Conservation (phyloP, 2,888 invertebrate species). For the Chymomyza fuscimana region DNA sequence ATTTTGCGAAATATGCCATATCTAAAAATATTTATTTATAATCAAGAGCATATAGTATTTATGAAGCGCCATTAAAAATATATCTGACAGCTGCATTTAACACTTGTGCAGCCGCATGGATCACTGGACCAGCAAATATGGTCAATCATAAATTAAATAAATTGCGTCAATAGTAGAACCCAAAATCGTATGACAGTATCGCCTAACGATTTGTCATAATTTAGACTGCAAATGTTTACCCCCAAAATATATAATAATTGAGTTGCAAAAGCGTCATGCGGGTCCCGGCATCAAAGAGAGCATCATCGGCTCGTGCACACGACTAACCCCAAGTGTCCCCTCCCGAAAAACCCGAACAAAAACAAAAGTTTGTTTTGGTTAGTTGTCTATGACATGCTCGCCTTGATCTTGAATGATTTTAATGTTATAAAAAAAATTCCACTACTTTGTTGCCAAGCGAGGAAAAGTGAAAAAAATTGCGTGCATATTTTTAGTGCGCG, state of each 20-base stretch:
- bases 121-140: slow-evolving; percentile 25
- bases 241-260: slow-evolving; percentile 16
- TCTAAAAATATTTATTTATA: not conserved
- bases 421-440: slow-evolving; percentile 20
- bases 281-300: not conserved
- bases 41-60: slow-evolving; percentile 20
- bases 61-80: slow-evolving; percentile 13
- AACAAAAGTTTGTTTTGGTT: slow-evolving; percentile 61
- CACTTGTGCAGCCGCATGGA: slow-evolving; percentile 20
- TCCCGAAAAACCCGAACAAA: slow-evolving; percentile 14
- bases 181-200: not conserved
- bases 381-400: slow-evolving; percentile 22
- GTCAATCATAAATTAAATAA: slow-evolving; percentile 40
- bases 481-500: slow-evolving; percentile 59
- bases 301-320: slow-evolving; percentile 35
- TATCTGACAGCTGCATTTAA: slow-evolving; percentile 26
- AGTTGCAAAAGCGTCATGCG: slow-evolving; percentile 42
- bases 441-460: slow-evolving; percentile 60
- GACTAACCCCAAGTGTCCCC: not conserved
- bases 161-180: slow-evolving; percentile 41
- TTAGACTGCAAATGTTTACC: not conserved
- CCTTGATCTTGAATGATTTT: slow-evolving; percentile 66
- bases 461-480: slow-evolving; percentile 19
- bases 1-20: not conserved
- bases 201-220: slow-evolving; percentile 29